Conservation (phyloP, 2,888 invertebrate species). For the Torymus tubicola region DNA sequence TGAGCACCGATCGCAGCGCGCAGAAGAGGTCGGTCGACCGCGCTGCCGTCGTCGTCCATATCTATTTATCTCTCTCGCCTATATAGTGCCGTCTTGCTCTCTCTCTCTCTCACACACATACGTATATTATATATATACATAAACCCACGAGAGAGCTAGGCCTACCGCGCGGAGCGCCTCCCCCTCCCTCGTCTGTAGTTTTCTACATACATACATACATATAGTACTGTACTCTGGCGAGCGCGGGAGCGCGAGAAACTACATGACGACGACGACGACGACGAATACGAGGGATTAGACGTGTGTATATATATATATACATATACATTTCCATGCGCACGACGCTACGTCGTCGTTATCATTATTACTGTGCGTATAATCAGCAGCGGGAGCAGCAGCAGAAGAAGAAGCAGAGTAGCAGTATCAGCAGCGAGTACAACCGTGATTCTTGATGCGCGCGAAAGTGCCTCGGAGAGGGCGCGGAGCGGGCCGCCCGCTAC, state of each 20-base stretch:
- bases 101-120: not conserved
- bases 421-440: not conserved
- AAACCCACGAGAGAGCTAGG: not conserved
- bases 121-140: not conserved
- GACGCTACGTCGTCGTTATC: no score
- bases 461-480: conserved; percentile 44
- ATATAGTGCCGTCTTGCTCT: not conserved
- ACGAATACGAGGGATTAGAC: no score
- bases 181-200: no score
- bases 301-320: no score
- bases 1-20: conserved; percentile 3
- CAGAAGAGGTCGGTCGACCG: conserved; percentile 32
- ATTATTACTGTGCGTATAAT: no score
- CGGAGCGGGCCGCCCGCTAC: conserved; percentile 21
- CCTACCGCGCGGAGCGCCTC: no score
- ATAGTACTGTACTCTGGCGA: no score
- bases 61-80: conserved; percentile 41
- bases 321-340: no score
- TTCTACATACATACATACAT: not conserved
- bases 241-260: no score
- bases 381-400: not conserved
- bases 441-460: conserved; percentile 28
- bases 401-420: no score
- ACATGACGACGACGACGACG: no score
- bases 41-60: conserved; percentile 34